Percentiles rank a stretch among this genome's conserved stretches.
Evolutionary conservation across 2,888 invertebrate genomes (phyloP).

Genomic region (Metalampra italica): DNA sequence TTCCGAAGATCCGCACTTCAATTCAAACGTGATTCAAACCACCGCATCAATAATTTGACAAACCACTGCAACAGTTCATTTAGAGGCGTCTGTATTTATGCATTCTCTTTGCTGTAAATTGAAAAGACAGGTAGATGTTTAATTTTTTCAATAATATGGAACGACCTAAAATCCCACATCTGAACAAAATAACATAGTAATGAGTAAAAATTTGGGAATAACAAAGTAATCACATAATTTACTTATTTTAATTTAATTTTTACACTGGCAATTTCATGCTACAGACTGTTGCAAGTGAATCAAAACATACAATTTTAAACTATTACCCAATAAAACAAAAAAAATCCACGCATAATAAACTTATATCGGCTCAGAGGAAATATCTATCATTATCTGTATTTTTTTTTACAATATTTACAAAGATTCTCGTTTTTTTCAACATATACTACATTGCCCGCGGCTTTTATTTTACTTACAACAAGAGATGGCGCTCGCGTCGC

Average conservation of each 20-base stretch:
- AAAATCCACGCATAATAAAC: neutral
- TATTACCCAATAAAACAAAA: conserved; percentile 14
- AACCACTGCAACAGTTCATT: conserved; percentile 53
- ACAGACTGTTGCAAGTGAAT: conserved; percentile 40
- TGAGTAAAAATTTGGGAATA: neutral
- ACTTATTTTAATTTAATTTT: conserved; percentile 12
- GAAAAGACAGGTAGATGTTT: conserved; percentile 1
- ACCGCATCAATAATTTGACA: conserved; percentile 79
- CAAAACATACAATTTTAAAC: conserved; percentile 20
- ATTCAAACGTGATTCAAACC: conserved; percentile 79
- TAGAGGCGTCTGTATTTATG: conserved; percentile 56
- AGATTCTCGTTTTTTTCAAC: too few relatives aligned
- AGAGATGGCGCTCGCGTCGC: too few relatives aligned
- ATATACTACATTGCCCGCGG: too few relatives aligned
- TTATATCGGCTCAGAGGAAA: neutral
- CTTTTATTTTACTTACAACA: too few relatives aligned
- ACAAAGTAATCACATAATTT: neutral
- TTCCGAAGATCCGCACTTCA: conserved; percentile 61
- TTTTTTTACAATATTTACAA: neutral
- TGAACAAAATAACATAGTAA: neutral
- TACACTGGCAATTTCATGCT: conserved; percentile 39
- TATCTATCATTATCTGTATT: too few relatives aligned
- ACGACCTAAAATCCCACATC: too few relatives aligned
- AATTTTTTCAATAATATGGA: too few relatives aligned
- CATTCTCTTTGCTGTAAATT: conserved; percentile 42